Evolutionary conservation across 2,888 invertebrate genomes (phyloP).

Genomic region (Pachliopta kotzebuea): DNA sequence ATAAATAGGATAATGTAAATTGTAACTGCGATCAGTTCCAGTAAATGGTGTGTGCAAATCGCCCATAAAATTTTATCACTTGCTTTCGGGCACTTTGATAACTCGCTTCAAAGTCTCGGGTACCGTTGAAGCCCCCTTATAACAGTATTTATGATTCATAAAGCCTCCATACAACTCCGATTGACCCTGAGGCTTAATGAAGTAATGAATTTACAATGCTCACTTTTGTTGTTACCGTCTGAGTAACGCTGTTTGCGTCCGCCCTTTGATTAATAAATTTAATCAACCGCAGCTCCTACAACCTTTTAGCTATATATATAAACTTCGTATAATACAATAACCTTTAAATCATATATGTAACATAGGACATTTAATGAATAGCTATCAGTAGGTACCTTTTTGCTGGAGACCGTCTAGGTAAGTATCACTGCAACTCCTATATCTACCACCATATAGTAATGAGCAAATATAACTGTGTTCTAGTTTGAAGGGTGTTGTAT

Average conservation of each 20-base stretch:
- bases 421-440: too few species aligned
- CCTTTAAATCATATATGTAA: too few species aligned
- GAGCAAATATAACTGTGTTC: too few species aligned
- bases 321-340: too few species aligned
- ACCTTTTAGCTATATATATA: neutral
- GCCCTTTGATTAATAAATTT: conserved; percentile 1
- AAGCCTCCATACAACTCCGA: conserved; percentile 25
- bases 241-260: conserved; percentile 6
- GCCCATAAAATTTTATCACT: conserved; percentile 19
- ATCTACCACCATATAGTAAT: too few species aligned
- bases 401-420: too few species aligned
- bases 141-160: conserved; percentile 29
- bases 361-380: too few species aligned
- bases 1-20: too few species aligned
- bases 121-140: conserved; percentile 11
- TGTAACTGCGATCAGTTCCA: too few species aligned
- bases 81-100: conserved; percentile 11
- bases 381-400: too few species aligned
- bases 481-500: too few species aligned
- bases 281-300: neutral
- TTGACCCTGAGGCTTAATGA: conserved; percentile 26
- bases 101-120: conserved; percentile 13
- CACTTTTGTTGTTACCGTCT: conserved; percentile 17
- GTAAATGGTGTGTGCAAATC: conserved; percentile 11
- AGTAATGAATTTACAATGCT: conserved; percentile 28